Evolutionary conservation across 1,140 invertebrate genomes (phyloP).

Genomic region (Tribolium castaneum): DNA sequence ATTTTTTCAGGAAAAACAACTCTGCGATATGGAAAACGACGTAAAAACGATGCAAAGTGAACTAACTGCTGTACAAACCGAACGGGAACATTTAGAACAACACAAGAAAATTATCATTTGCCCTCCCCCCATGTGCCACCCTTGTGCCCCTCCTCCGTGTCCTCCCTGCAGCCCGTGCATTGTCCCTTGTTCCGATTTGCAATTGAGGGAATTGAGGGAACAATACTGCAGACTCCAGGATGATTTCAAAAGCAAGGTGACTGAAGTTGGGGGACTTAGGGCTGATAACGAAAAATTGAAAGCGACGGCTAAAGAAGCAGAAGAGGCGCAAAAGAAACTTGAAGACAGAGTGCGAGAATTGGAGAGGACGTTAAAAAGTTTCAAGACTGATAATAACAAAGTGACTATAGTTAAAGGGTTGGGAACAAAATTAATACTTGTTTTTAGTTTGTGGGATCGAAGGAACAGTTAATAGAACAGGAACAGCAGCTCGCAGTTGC

Average conservation of each 20-base stretch:
- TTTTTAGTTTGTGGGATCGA: constrained; percentile 63
- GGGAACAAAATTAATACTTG: background rate
- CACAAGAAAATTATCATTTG: constrained; percentile 54
- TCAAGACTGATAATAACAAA: constrained; percentile 43
- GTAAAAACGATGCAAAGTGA: constrained; percentile 72
- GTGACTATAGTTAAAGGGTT: background rate
- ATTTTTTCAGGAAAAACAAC: constrained; percentile 68
- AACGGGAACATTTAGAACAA: constrained; percentile 68
- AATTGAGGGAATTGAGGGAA: constrained; percentile 66
- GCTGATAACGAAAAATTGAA: constrained; percentile 67
- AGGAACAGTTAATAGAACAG: constrained; percentile 73
- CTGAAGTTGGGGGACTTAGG: constrained; percentile 67
- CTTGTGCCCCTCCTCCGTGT: constrained; percentile 47
- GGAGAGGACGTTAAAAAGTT: constrained; percentile 65
- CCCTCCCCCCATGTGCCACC: constrained; percentile 17
- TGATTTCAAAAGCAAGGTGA: constrained; percentile 70
- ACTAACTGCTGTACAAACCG: constrained; percentile 68
- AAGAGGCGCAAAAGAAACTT: constrained; percentile 66
- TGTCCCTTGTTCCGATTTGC: constrained; percentile 57
- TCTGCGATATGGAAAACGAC: constrained; percentile 71
- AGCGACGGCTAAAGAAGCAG: constrained; percentile 65
- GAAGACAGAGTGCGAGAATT: constrained; percentile 69
- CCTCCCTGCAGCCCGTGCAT: constrained; percentile 1
- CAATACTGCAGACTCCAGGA: constrained; percentile 69
- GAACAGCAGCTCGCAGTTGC: constrained; percentile 72